These are phyloP conservation scores for Rana temporaria DNA, from an alignment of 2,113 vertebrate species.

Conservation along the genomic window DNA sequence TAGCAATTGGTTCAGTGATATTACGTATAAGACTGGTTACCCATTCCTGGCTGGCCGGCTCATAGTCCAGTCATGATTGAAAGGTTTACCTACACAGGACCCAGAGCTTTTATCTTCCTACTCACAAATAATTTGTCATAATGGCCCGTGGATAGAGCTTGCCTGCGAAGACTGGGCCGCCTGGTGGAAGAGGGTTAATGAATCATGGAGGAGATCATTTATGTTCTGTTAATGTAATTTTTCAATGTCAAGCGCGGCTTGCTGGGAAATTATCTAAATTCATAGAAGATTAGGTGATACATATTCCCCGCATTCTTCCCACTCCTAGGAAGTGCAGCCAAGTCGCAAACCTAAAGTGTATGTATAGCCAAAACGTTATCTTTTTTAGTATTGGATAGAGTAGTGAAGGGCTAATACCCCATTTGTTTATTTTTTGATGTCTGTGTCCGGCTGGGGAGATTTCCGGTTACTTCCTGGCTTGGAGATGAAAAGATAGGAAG, in stretches of 20 bases:
- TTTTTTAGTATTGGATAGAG: too few species aligned
- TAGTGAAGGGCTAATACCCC: too few species aligned
- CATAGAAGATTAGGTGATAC: conserved; percentile 41
- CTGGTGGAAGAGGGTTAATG: conserved; percentile 52
- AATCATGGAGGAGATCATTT: conserved; percentile 54
- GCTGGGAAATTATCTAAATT: conserved; percentile 41
- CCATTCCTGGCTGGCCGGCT: too few species aligned
- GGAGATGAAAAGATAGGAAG: too few species aligned
- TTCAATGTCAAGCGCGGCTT: conserved; percentile 43
- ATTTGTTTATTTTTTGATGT: too few species aligned
- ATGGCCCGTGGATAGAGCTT: conserved; percentile 34
- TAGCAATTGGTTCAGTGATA: too few species aligned
- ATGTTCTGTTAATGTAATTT: conserved; percentile 36
- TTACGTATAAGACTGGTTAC: too few species aligned
- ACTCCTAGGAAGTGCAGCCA: background rate
- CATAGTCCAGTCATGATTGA: background rate
- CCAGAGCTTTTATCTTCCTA: conserved; percentile 11
- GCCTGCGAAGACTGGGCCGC: background rate
- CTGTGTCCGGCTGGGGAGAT: too few species aligned
- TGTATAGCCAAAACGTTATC: too few species aligned
- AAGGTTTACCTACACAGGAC: conserved; percentile 12
- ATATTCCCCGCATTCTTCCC: conserved; percentile 2
- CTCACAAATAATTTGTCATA: conserved; percentile 30
- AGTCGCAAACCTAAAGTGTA: too few species aligned
- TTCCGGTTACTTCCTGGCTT: too few species aligned